Conservation (phyloP, 2,113 vertebrate species). For the Phyllostomus hastatus region DNA sequence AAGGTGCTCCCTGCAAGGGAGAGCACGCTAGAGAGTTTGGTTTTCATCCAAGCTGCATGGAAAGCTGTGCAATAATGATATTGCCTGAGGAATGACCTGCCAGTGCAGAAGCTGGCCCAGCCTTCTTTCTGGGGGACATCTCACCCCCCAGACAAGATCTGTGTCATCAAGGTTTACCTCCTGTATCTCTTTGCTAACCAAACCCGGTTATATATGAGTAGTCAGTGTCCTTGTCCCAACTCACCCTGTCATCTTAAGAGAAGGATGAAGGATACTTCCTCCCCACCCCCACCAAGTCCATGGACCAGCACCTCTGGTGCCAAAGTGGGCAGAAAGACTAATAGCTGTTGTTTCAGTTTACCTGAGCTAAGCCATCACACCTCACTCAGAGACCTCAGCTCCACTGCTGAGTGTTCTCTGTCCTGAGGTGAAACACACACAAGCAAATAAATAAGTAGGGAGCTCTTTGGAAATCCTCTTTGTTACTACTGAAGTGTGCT, state of each 20-base stretch:
- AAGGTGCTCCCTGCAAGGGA: neutral
- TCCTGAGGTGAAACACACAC: constrained; percentile 77
- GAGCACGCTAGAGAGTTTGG: neutral
- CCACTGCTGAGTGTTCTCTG: constrained; percentile 66
- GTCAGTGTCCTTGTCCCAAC: constrained; percentile 37
- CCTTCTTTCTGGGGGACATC: neutral
- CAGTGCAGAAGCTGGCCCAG: neutral
- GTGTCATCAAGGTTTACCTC: neutral
- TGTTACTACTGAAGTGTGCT: constrained; percentile 57
- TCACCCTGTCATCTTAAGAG: neutral
- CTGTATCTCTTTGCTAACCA: constrained; percentile 22
- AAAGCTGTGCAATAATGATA: neutral
- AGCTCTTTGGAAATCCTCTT: constrained; percentile 56
- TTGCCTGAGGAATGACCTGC: neutral
- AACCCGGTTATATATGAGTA: constrained; percentile 47
- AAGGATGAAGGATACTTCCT: neutral
- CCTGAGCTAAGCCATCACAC: constrained; percentile 77
- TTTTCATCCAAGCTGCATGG: neutral
- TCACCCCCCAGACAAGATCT: neutral
- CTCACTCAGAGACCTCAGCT: constrained; percentile 72
- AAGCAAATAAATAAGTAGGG: constrained; percentile 72
- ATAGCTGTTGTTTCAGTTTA: constrained; percentile 76
- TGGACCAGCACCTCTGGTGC: neutral
- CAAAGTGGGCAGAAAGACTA: constrained; percentile 66
- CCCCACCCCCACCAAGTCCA: neutral